Percentiles rank a stretch among this genome's conserved stretches.
phyloP scores from a whole-genome alignment of 2,888 invertebrate species.

The Sicus ferrugineus region DNA sequence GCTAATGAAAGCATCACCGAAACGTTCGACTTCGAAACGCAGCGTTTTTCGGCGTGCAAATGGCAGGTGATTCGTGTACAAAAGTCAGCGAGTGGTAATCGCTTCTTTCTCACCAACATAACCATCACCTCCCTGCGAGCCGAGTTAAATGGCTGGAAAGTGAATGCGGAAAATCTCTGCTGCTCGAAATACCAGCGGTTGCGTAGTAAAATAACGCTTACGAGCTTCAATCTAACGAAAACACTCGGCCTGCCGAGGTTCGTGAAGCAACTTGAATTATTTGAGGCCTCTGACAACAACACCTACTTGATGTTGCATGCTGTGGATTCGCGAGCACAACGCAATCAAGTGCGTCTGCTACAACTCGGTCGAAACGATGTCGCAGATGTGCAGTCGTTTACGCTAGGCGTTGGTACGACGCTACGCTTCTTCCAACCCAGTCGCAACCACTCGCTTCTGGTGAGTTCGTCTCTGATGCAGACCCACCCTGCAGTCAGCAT shows the following conservation, averaged over 20 bases:
- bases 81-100: not conserved
- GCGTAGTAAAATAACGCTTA: constrained; percentile 50
- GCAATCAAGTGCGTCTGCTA: constrained; percentile 55
- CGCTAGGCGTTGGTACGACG: constrained; percentile 48
- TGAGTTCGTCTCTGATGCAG: constrained; percentile 44
- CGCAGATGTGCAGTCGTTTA: constrained; percentile 55
- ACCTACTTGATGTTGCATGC: constrained; percentile 50
- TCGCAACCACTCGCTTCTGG: constrained; percentile 37
- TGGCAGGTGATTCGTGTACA: constrained; percentile 46
- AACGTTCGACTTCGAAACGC: constrained; percentile 38
- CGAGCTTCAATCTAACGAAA: constrained; percentile 44
- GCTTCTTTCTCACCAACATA: constrained; percentile 47
- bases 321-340: constrained; percentile 41
- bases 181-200: constrained; percentile 40
- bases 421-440: constrained; percentile 46
- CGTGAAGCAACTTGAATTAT: constrained; percentile 45
- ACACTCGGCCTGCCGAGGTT: constrained; percentile 50
- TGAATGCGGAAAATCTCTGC: constrained; percentile 54
- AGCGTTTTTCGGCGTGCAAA: constrained; percentile 42
- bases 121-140: constrained; percentile 41
- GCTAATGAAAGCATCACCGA: constrained; percentile 31
- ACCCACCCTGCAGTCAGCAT: constrained; percentile 51
- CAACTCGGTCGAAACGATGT: constrained; percentile 45
- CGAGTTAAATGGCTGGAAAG: constrained; percentile 35
- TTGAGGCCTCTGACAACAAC: constrained; percentile 5